A percentile compares a stretch with the other conserved stretches of the same genome.
phyloP scores from a whole-genome alignment of 2,113 vertebrate genomes.

The Hassar affinis region DNA sequence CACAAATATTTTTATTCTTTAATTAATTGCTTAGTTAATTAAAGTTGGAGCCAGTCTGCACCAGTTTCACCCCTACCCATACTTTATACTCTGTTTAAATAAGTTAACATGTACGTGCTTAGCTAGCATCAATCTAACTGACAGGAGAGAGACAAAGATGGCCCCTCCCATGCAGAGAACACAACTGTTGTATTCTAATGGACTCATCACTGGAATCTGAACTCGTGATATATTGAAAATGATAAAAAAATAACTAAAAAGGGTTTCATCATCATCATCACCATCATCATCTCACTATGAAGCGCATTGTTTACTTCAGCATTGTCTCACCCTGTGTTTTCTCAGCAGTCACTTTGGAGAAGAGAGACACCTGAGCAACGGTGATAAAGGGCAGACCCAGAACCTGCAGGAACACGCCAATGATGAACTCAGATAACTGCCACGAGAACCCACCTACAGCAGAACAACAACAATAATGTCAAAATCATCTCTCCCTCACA shows the following conservation, averaged over 20 bases:
- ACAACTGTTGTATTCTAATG: neutral
- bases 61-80: neutral
- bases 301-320: neutral
- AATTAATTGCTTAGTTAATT: neutral
- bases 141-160: neutral
- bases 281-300: neutral
- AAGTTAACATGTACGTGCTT: neutral
- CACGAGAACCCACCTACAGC: conserved; percentile 64
- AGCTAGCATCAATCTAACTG: neutral
- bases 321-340: conserved; percentile 76
- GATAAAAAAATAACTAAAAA: neutral
- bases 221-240: neutral
- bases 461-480: neutral
- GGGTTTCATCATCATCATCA: neutral
- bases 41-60: neutral
- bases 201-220: neutral
- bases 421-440: conserved; percentile 76
- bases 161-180: neutral
- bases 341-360: conserved; percentile 80
- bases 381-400: conserved; percentile 80
- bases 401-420: conserved; percentile 81
- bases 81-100: neutral
- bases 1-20: neutral
- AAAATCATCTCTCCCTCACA: neutral
- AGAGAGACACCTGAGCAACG: conserved; percentile 80